Evolutionary conservation across 2,888 invertebrate species (phyloP), one percentile per base, ranked within the genome.

Genomic region (Terebella lapidaria): DNA sequence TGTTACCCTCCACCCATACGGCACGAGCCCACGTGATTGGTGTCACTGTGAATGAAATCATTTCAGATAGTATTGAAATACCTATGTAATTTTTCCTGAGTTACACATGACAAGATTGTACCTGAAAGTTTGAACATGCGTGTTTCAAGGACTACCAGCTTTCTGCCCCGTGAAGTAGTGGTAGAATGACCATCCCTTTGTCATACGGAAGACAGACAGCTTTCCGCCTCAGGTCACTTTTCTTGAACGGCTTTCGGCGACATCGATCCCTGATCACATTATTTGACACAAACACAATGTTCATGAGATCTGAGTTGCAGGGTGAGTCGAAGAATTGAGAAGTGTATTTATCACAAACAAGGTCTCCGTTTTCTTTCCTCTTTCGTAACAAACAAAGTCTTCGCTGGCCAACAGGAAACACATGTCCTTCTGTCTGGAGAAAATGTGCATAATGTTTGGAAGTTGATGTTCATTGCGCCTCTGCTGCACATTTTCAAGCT

Each of bases 231-330:
- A 22, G 5, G 5, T 49, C 5, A 49, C 49, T 20, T 24, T 20
- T 49, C 49, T 49, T 20, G 27, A n/a, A n/a, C n/a, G n/a, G n/a
- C n/a, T n/a, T n/a, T n/a, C n/a, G n/a, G n/a, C n/a, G n/a, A n/a
- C n/a, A n/a, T n/a, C n/a, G n/a, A n/a, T 60, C 27, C 3, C 49
- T 49, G 22, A 53, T 49, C 18, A 62, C 28, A 15, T 3, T n/a
- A 2, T 58, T 18, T 18, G 66, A 29, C 24, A 26, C 5, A n/a
- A 62, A 58, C 27, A 66, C 68, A 35, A 69, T 68, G 10, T 57
- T 51, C 3, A 57, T 5, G 15, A 51, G 29, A 18, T 57, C n/a
- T 3, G 57, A 57, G n/a, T 49, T 24, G 24, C 57, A 49, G 18
- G 51, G 57, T 27, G 4, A 18, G 2, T 18, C 30, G 30, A 57